Conservation (phyloP, 2,888 invertebrate genomes). For the Scaptomyza flava region DNA sequence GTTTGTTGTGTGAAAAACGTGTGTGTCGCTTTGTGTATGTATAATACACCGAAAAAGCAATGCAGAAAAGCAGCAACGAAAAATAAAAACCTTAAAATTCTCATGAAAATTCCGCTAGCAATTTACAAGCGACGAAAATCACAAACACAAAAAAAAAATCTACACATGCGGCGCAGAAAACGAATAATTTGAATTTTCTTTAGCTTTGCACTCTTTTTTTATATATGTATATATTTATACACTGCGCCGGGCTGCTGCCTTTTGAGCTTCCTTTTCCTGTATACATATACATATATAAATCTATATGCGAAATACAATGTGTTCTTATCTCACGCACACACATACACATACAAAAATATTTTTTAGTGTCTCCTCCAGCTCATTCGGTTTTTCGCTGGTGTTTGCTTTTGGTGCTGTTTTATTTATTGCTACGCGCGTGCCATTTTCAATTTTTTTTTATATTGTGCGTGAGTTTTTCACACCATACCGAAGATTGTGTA, state of each 20-base stretch:
- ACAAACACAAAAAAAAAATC: conserved; percentile 13
- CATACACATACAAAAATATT: conserved; percentile 18
- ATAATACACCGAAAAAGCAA: conserved; percentile 72
- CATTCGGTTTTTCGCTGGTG: conserved; percentile 13
- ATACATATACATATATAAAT: conserved; percentile 6
- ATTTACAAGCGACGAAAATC: conserved; percentile 47
- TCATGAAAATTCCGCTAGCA: conserved; percentile 57
- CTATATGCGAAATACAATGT: conserved; percentile 19
- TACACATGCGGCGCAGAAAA: conserved; percentile 16
- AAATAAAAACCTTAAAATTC: conserved; percentile 39
- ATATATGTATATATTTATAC: conserved; percentile 36
- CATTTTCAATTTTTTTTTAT: conserved; percentile 48
- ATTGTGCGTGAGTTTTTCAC: conserved; percentile 31
- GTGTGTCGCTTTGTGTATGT: conserved; percentile 74
- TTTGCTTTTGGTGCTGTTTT: conserved; percentile 37
- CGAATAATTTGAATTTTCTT: conserved; percentile 12
- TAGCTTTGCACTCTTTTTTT: conserved; percentile 1
- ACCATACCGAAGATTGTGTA: conserved; percentile 5
- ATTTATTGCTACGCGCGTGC: conserved; percentile 71
- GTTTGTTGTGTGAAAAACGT: conserved; percentile 68
- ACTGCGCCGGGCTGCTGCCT: conserved; percentile 42
- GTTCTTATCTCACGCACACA: conserved; percentile 48
- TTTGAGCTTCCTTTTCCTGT: conserved; percentile 52
- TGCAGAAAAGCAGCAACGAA: conserved; percentile 39
- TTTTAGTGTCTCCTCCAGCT: conserved; percentile 34